Base-by-base conservation (phyloP, 2,888 invertebrate genomes). In the Drosophila lutescens region DNA sequence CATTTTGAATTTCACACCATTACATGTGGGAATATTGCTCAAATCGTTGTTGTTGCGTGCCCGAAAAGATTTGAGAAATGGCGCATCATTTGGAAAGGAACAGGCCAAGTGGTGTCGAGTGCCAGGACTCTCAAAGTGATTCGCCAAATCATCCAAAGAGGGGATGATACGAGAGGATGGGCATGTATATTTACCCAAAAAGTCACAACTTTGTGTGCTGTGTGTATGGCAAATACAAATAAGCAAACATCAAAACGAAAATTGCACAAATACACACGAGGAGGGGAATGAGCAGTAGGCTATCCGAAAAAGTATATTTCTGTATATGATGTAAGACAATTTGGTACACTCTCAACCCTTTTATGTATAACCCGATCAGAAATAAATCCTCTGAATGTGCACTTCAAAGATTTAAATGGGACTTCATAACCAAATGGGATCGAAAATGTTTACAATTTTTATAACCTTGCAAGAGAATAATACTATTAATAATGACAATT, bases 1-100 rank as follows among this genome's bases (percentile, higher is more conserved):
- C 83, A 83, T 83, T 86, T 86, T 84, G 81, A 79, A 81, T 81
- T 86, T 83, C 78, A 84, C 84, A 78, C 86, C 83, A 83, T 83
- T 84, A 63, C 56, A 76, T 61, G 74, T 74, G 54, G 41, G 51
- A 55, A 55, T 15, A 44, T 23, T 6, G 50, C 26, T 60, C n/a
- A 49, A 32, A 49, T 34, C 49, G 58, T 12, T 73, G 76, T 62
- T 43, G 41, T 55, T 71, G 15, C 65, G 68, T 72, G 56, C 62
- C 53, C 49, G 63, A 74, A 80, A 73, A 79, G 81, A 78, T 73
- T 84, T 83, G 84, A 86, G 86, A 83, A 83, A 83, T 83, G 65
- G 81, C 74, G 81, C 84, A 81, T 84, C 83, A 84, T 86, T 83
- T 71, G 36, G 72, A 12, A 67, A 66, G 56, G 41, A 68, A 66